A percentile compares a stretch with the other conserved stretches of the same genome.
phyloP scores from a whole-genome alignment of 1,140 invertebrate species.

The Drosophila athabasca region DNA sequence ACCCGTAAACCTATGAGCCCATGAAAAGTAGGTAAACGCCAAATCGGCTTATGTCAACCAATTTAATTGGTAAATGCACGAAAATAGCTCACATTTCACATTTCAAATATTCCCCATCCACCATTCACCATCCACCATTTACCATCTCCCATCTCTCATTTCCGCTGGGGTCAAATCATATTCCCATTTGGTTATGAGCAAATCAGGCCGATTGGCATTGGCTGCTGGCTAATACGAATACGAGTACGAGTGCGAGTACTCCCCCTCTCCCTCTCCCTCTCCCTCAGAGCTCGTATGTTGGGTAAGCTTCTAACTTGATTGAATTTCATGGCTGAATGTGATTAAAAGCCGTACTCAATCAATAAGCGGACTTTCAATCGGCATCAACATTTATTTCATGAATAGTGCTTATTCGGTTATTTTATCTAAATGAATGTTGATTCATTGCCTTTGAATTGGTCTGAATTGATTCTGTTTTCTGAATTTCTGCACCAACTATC shows the following conservation, averaged over 20 bases:
- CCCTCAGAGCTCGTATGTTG: not conserved
- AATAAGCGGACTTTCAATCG: conserved; percentile 8
- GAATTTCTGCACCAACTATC: too few species aligned
- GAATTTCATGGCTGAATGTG: conserved; percentile 28
- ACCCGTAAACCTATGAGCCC: conserved; percentile 1
- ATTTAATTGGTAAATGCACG: conserved; percentile 67
- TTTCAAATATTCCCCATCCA: not conserved
- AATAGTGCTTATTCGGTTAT: not conserved
- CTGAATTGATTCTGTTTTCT: not conserved
- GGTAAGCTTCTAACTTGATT: conserved; percentile 24
- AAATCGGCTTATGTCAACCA: conserved; percentile 72
- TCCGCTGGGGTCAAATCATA: conserved; percentile 16
- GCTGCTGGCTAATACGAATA: conserved; percentile 17
- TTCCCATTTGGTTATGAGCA: conserved; percentile 23
- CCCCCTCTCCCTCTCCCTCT: too few species aligned
- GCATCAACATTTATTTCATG: not conserved
- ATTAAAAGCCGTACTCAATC: conserved; percentile 27
- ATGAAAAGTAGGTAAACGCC: conserved; percentile 11
- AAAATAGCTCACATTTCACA: conserved; percentile 32
- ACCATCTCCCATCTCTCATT: too few species aligned
- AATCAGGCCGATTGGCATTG: conserved; percentile 24
- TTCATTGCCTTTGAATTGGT: not conserved
- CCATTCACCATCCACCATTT: not conserved
- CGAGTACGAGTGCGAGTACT: conserved; percentile 4
- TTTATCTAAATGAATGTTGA: not conserved